Percentiles rank a stretch among this genome's conserved stretches.
These are phyloP conservation scores for Psettodes erumei DNA, from an alignment of 2,113 vertebrate species.

Conservation along the genomic window DNA sequence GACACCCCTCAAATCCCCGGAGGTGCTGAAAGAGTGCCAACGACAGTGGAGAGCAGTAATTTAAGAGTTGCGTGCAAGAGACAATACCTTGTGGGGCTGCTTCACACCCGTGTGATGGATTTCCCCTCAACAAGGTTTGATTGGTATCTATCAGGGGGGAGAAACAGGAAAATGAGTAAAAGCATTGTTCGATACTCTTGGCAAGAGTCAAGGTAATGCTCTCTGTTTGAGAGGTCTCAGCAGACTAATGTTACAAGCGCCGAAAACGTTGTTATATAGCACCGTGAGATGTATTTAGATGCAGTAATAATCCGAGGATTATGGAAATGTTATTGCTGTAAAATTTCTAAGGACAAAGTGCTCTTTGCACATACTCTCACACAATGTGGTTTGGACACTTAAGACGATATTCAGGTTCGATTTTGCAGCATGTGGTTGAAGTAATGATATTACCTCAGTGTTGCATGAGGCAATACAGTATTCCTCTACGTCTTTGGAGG, in stretches of 20 bases:
- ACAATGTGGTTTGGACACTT: conserved; percentile 48
- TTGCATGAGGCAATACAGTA: conserved; percentile 79
- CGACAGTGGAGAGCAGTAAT: conserved; percentile 49
- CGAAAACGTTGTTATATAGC: conserved; percentile 4
- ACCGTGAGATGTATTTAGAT: conserved; percentile 36
- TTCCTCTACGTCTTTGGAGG: conserved; percentile 77
- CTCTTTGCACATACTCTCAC: conserved; percentile 40
- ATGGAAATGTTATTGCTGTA: conserved; percentile 23
- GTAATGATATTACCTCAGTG: conserved; percentile 81
- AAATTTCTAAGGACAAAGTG: conserved; percentile 37
- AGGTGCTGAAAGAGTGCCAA: conserved; percentile 59
- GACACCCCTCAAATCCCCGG: conserved; percentile 43
- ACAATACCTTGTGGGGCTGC: conserved; percentile 52
- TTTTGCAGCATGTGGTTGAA: conserved; percentile 68
- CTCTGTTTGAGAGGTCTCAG: conserved; percentile 31
- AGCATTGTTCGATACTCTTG: conserved; percentile 57
- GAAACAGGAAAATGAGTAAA: conserved; percentile 53
- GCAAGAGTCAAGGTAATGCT: conserved; percentile 34
- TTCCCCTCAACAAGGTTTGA: conserved; percentile 64
- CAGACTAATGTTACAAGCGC: conserved; percentile 45
- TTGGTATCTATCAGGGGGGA: conserved; percentile 50
- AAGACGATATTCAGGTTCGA: conserved; percentile 67
- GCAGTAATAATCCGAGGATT: conserved; percentile 38
- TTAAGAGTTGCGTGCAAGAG: conserved; percentile 71
- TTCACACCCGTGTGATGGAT: conserved; percentile 56